These are phyloP conservation scores for Halcyon leucocephala DNA, from an alignment of 2,797 vertebrate genomes.

Conservation along the genomic window DNA sequence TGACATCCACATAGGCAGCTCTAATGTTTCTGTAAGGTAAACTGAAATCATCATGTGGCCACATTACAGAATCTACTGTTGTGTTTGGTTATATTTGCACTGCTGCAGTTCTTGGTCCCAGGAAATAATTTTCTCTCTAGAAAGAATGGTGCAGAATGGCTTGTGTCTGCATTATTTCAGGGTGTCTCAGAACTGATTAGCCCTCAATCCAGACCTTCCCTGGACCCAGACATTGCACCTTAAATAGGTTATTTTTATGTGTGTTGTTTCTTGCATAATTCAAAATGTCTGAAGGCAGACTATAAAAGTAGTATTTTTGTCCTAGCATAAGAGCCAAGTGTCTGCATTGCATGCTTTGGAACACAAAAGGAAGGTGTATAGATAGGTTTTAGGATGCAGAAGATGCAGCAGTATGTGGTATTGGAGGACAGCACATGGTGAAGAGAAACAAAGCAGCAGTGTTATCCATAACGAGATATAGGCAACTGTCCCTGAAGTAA, in stretches of 20 bases:
- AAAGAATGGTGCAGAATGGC: not conserved
- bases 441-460: not conserved
- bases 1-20: not conserved
- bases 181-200: not conserved
- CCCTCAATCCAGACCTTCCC: not conserved
- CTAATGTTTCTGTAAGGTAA: not conserved
- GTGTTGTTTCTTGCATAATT: not conserved
- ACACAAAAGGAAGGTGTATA: not conserved
- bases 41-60: not conserved
- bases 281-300: not conserved
- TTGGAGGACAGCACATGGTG: fast-evolving
- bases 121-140: not conserved
- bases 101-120: not conserved
- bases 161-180: not conserved
- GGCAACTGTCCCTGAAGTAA: not conserved
- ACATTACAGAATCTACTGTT: not conserved
- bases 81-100: not conserved
- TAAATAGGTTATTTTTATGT: not conserved
- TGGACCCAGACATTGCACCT: not conserved
- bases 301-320: not conserved
- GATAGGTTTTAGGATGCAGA: not conserved
- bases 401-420: not conserved
- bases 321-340: fast-evolving
- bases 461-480: not conserved
- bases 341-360: not conserved